Evolutionary conservation across 1,140 invertebrate genomes (phyloP), one percentile per base, ranked within the genome.

Genomic region (Drosophila kepulauana): DNA sequence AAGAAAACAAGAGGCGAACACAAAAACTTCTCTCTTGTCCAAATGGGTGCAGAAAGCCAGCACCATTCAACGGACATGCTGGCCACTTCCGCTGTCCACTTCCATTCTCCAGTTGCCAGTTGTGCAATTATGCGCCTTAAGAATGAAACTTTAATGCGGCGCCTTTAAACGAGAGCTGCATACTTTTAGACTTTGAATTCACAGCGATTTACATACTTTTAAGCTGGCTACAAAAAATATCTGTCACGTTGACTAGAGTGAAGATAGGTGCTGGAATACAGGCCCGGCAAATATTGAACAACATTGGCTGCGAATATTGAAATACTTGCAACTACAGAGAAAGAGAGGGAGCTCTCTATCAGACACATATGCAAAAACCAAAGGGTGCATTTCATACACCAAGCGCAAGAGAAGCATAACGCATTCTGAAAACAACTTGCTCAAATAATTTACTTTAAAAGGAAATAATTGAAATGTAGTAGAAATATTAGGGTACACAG

Each of bases 251-350:
- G 15, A 13, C 8, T 1, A n/a, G 5, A 49, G 51, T 28, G 38
- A n/a, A 33, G 25, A 33, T 28, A 62, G 33, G 5, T 30, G 45
- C 35, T 13, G 45, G 59, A n/a, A 43, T 61, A 16, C 58, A 52
- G 64, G 38, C 30, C 43, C 48, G 41, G 69, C 70, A 88, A 88
- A 88, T 89, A 88, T 89, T 84, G 78, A 81, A 75, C 80, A 80
- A 70, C 77, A 88, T 75, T 80, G 64, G 80, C 61, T 70, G 70
- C 66, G 84, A 88, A 88, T 88, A 88, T 84, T 84, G 80, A 88
- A 87, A 78, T 88, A 70, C 80, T 78, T 68, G 71, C 54, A 28
- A 51, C 33, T 15, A 2, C 25, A 30, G 2, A 25, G 43, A 33
- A 28, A 13, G 15, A 33, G 28, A 25, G 20, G 3, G 20, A 20